A percentile compares a stretch with the other conserved stretches of the same genome.
phyloP scores from a whole-genome alignment of 2,113 vertebrate genomes.

The Pygoscelis antarcticus region DNA sequence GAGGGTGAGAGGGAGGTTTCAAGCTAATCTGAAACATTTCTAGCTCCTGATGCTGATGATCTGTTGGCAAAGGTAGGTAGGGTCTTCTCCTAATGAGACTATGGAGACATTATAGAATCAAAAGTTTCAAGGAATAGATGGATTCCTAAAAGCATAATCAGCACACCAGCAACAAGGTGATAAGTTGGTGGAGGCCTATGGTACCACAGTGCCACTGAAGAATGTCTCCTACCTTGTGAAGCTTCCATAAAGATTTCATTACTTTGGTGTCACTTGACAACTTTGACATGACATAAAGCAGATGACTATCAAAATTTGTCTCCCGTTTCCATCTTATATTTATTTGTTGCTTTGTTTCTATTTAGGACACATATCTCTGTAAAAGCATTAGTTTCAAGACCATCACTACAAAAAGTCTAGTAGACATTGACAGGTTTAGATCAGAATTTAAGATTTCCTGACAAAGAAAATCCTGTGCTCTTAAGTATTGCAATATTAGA shows the following conservation, averaged over 20 bases:
- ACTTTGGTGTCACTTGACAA: background rate
- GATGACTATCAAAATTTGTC: background rate
- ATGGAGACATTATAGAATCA: background rate
- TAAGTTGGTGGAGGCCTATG: background rate
- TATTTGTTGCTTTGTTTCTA: background rate
- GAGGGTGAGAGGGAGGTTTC: rapidly evolving
- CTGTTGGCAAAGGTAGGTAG: background rate
- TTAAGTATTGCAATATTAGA: rapidly evolving
- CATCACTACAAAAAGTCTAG: background rate
- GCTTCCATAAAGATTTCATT: background rate
- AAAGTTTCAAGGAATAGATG: background rate
- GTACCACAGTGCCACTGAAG: background rate
- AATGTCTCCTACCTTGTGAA: background rate
- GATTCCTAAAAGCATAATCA: background rate
- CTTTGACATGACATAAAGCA: background rate
- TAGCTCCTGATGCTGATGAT: background rate
- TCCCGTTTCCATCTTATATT: background rate
- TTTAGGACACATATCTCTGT: background rate
- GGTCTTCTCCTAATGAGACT: background rate
- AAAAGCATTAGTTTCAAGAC: background rate
- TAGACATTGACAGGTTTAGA: background rate
- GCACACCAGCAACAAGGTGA: background rate
- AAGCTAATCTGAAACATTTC: background rate
- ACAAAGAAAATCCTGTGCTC: background rate
- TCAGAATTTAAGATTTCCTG: background rate